These are phyloP conservation scores for Hipposideros larvatus DNA, from an alignment of 2,797 vertebrate genomes.

Conservation along the genomic window DNA sequence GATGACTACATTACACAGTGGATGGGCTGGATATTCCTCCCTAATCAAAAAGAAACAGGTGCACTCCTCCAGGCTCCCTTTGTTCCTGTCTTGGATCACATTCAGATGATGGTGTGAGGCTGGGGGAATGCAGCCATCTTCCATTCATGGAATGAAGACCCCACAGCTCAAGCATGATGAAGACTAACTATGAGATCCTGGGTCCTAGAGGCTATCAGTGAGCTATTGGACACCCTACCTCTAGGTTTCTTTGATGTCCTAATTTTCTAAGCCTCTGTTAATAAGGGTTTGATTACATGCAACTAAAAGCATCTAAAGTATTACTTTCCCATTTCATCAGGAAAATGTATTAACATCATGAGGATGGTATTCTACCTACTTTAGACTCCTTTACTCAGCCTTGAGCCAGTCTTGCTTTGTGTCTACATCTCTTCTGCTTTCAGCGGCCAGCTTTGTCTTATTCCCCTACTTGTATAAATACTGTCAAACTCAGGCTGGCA, in stretches of 20 bases:
- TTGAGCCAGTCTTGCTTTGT: neutral
- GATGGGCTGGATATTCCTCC: too few species aligned
- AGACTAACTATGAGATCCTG: neutral
- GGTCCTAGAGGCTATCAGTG: too few species aligned
- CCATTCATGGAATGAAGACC: neutral
- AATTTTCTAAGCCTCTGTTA: neutral
- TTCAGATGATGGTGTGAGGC: neutral
- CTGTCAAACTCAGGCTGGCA: neutral
- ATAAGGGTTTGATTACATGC: neutral
- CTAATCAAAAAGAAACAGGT: neutral
- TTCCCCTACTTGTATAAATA: neutral
- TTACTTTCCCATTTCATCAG: neutral
- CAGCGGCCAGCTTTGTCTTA: neutral
- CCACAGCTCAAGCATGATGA: neutral
- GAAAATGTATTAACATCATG: neutral
- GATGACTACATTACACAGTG: neutral
- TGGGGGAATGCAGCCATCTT: neutral
- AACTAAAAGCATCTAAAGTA: neutral
- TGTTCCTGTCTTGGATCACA: neutral
- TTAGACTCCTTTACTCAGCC: neutral
- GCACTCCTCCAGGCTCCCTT: neutral
- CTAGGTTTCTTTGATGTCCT: neutral
- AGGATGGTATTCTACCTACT: neutral
- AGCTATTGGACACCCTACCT: neutral
- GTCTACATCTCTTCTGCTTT: neutral